Evolutionary conservation across 2,113 vertebrate species (phyloP).

Genomic region (Odocoileus hemionus): DNA sequence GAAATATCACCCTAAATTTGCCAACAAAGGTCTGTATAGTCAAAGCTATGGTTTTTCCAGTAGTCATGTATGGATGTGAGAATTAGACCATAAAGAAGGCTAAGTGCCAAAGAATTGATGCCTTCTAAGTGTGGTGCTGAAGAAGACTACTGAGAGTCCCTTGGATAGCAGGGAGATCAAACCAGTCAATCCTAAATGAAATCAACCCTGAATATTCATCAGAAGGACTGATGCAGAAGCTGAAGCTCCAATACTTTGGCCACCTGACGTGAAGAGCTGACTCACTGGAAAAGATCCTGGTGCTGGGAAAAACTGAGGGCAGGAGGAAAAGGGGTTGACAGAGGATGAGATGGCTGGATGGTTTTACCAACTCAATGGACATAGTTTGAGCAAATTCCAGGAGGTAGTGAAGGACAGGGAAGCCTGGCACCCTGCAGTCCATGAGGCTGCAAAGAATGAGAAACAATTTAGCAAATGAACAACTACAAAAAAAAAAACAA

Average conservation of each 20-base stretch:
- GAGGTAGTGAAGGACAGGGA: not conserved
- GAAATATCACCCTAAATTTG: not conserved
- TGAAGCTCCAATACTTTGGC: not conserved
- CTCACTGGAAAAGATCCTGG: not conserved
- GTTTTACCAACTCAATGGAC: not conserved
- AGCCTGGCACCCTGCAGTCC: not conserved
- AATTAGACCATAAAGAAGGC: not conserved
- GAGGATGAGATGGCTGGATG: not conserved
- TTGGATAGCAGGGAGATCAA: not conserved
- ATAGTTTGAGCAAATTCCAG: not conserved
- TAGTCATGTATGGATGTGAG: not conserved
- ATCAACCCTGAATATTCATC: not conserved
- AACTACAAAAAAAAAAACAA: not conserved
- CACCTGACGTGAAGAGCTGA: not conserved
- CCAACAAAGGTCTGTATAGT: not conserved
- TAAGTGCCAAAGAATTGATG: not conserved
- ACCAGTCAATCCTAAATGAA: not conserved
- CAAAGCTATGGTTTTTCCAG: not conserved
- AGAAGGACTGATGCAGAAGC: not conserved
- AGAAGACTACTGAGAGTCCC: not conserved
- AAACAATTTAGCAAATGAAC: not conserved
- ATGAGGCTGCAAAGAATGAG: not conserved
- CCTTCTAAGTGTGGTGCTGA: not conserved
- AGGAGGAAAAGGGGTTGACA: not conserved
- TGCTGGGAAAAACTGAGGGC: not conserved